These are phyloP conservation scores for Lasaia peninsularis DNA, from an alignment of 1,140 invertebrate species.

Conservation along the genomic window DNA sequence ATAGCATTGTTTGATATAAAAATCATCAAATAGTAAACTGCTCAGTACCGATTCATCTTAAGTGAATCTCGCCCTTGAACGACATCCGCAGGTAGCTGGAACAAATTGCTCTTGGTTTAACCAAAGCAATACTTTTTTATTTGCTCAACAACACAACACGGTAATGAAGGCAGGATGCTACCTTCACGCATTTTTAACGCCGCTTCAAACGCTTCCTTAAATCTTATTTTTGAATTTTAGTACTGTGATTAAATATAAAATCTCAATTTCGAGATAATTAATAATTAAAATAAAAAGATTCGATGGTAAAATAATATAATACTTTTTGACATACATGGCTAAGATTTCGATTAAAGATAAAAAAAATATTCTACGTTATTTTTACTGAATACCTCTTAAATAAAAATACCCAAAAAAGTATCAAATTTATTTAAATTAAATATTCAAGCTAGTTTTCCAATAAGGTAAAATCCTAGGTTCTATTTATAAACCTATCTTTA, in stretches of 20 bases:
- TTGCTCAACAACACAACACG: slow-evolving; percentile 46
- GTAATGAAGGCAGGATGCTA: slow-evolving; percentile 66
- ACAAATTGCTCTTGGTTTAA: slow-evolving; percentile 56
- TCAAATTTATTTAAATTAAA: too few species aligned
- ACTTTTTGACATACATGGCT: too few species aligned
- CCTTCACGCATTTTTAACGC: slow-evolving; percentile 64
- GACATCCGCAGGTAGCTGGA: slow-evolving; percentile 68
- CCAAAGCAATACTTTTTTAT: slow-evolving; percentile 61
- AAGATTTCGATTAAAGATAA: too few species aligned
- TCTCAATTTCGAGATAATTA: too few species aligned
- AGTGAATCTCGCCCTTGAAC: slow-evolving; percentile 68
- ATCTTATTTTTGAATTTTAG: background rate
- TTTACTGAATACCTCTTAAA: too few species aligned
- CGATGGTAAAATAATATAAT: too few species aligned
- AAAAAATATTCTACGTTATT: too few species aligned
- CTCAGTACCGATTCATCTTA: slow-evolving; percentile 35
- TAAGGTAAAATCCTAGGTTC: too few species aligned
- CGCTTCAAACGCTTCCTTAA: slow-evolving; percentile 43
- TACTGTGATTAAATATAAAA: background rate
- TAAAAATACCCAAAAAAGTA: too few species aligned
- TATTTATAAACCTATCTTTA: background rate
- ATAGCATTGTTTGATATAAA: too few species aligned
- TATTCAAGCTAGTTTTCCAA: too few species aligned
- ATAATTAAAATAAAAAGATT: too few species aligned
- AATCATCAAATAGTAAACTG: background rate